Percentiles rank a stretch among this genome's conserved stretches.
Evolutionary conservation across 2,888 invertebrate species (phyloP).

Genomic region (Apodemia zela): DNA sequence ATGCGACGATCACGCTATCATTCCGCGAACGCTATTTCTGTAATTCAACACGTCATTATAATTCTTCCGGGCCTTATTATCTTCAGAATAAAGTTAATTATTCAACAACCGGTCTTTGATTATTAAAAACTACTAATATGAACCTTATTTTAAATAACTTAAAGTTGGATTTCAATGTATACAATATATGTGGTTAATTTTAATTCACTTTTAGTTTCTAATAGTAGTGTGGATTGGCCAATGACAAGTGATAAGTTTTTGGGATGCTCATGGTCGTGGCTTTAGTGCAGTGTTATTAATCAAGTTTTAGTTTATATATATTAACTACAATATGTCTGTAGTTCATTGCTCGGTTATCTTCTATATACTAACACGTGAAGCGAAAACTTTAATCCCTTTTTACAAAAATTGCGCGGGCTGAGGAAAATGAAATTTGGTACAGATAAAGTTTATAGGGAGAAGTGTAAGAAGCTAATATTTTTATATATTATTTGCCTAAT

Average conservation of each 20-base stretch:
- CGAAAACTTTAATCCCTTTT: too few species aligned
- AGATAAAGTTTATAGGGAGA: too few species aligned
- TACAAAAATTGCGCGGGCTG: too few species aligned
- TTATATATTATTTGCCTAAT: too few species aligned
- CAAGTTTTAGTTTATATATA: neutral
- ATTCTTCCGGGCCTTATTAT: constrained; percentile 5
- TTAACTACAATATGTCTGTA: neutral
- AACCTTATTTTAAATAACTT: neutral
- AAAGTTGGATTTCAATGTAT: neutral
- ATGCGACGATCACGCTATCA: constrained; percentile 68
- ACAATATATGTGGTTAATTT: neutral
- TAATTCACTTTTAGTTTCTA: constrained; percentile 13
- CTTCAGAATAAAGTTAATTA: constrained; percentile 11
- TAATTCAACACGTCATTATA: constrained; percentile 26
- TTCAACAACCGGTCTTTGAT: neutral
- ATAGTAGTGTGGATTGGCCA: neutral
- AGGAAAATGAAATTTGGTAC: too few species aligned
- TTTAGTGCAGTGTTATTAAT: neutral
- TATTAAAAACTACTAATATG: neutral
- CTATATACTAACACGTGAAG: too few species aligned
- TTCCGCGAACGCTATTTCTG: constrained; percentile 36
- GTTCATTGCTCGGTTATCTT: neutral
- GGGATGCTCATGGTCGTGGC: constrained; percentile 1
- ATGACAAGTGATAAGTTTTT: constrained; percentile 1
- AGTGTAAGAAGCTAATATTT: too few species aligned